These are phyloP conservation scores for Alcedo quadribrachys DNA, from an alignment of 2,797 vertebrate species.

Conservation along the genomic window DNA sequence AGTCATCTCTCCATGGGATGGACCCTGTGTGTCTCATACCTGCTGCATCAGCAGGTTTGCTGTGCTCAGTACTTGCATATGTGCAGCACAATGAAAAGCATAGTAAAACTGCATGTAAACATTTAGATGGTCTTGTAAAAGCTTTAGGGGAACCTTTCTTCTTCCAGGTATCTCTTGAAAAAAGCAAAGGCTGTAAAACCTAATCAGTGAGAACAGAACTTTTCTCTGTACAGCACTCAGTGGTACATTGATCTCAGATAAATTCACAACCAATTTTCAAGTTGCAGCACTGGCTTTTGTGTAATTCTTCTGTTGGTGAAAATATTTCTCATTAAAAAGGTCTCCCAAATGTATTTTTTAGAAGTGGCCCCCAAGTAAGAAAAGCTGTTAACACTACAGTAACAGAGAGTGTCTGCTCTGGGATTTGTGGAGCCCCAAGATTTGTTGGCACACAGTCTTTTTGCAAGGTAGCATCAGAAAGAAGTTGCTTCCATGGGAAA, in stretches of 20 bases:
- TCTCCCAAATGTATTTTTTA: neutral
- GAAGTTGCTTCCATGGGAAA: neutral
- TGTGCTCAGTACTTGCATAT: neutral
- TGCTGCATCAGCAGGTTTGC: neutral
- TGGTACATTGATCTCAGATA: neutral
- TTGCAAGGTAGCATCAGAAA: neutral
- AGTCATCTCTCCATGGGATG: neutral
- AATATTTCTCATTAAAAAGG: neutral
- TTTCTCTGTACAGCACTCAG: neutral
- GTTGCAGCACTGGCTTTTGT: neutral
- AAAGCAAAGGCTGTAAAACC: neutral
- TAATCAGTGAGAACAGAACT: neutral
- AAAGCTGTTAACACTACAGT: neutral
- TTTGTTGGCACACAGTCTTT: neutral
- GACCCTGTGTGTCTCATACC: neutral
- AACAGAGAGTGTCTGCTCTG: neutral
- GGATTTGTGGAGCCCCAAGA: neutral
- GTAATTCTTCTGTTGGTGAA: neutral
- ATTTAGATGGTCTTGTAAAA: neutral
- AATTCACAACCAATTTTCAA: neutral
- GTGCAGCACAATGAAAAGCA: fast-evolving
- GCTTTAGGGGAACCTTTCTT: neutral
- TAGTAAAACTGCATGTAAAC: neutral
- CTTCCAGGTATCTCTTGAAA: neutral
- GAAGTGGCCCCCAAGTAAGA: neutral